A percentile compares a stretch with the other conserved stretches of the same genome.
Conservation (phyloP, 2,888 invertebrate genomes). For the Pantelozetes paolii region DNA sequence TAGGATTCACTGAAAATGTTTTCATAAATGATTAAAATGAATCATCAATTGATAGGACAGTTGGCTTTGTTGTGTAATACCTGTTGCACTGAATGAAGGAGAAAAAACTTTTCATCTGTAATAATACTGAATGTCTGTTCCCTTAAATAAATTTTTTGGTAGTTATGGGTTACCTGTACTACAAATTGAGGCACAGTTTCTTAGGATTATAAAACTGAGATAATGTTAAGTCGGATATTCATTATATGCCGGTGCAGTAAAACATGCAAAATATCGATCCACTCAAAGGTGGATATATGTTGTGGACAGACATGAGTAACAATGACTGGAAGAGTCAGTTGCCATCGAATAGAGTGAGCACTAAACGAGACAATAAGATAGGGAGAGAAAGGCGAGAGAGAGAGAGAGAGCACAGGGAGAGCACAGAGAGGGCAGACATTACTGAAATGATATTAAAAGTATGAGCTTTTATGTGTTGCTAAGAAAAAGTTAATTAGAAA, state of each 20-base stretch:
- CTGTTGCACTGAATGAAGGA: slow-evolving; percentile 13
- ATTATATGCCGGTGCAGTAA: not conserved
- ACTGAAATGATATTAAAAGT: not conserved
- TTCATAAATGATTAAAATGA: slow-evolving; percentile 17
- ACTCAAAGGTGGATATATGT: slow-evolving; percentile 28
- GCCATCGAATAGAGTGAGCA: slow-evolving; percentile 17
- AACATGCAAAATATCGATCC: slow-evolving; percentile 37
- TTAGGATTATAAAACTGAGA: slow-evolving; percentile 30
- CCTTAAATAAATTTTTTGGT: not conserved
- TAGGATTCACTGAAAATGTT: slow-evolving; percentile 20
- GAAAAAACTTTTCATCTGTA: no score
- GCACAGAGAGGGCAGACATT: not conserved
- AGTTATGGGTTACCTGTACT: slow-evolving; percentile 23
- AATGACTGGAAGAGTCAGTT: slow-evolving; percentile 18
- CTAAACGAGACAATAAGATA: slow-evolving; percentile 9
- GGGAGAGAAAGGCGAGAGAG: not conserved
- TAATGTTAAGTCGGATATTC: slow-evolving; percentile 12
- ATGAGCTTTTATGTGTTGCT: slow-evolving; percentile 32
- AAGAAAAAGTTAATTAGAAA: slow-evolving; percentile 36
- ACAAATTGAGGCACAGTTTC: slow-evolving; percentile 17
- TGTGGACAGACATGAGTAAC: slow-evolving; percentile 37
- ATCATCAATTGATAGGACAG: not conserved
- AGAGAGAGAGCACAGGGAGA: slow-evolving; percentile 8
- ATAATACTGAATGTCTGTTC: not conserved
- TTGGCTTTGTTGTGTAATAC: not conserved